Base-by-base conservation (phyloP, 2,888 invertebrate genomes). In the Shargacucullia verbasci region DNA sequence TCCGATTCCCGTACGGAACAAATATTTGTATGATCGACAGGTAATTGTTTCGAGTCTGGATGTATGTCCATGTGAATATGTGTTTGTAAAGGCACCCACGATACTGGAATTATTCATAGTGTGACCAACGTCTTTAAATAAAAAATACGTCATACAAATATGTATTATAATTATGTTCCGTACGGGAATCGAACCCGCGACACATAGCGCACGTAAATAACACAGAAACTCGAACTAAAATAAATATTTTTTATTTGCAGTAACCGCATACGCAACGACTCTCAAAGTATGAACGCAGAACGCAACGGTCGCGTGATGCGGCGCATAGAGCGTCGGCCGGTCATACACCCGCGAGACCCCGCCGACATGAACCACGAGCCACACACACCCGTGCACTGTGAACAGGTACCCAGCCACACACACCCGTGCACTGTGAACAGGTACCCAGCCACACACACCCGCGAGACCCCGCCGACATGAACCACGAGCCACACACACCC, bases 181-280 rank as follows among this genome's bases (percentile, higher is more conserved):
- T n/a, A n/a, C n/a, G n/a, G n/a, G n/a, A n/a, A n/a, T n/a, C n/a
- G n/a, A n/a, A n/a, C n/a, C n/a, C n/a, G n/a, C n/a, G n/a, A n/a
- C n/a, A n/a, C n/a, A n/a, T n/a, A n/a, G n/a, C n/a, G n/a, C n/a
- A n/a, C n/a, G n/a, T n/a, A n/a, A n/a, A n/a, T n/a, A n/a, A n/a
- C n/a, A n/a, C n/a, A n/a, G n/a, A 20, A 20, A 20, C 20, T 20
- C 20, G n/a, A 20, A 20, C 4, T 20, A 3, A 3, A 20, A 20
- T 20, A 20, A 3, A 20, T 20, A 20, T 20, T 20, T 20, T 20
- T 20, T 45, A 0, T 8, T 43, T 12, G 40, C 74, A 91, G 91
- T 0, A 89, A 91, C 35, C 84, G 90, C 1, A 89, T 91, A 50
- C 72, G 88, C 0, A 90, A 91, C 70, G 91, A 92, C 65, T 91